Evolutionary conservation across 2,113 vertebrate genomes (phyloP), one percentile per base, ranked within the genome.

Genomic region (Colistium nudipinnis): DNA sequence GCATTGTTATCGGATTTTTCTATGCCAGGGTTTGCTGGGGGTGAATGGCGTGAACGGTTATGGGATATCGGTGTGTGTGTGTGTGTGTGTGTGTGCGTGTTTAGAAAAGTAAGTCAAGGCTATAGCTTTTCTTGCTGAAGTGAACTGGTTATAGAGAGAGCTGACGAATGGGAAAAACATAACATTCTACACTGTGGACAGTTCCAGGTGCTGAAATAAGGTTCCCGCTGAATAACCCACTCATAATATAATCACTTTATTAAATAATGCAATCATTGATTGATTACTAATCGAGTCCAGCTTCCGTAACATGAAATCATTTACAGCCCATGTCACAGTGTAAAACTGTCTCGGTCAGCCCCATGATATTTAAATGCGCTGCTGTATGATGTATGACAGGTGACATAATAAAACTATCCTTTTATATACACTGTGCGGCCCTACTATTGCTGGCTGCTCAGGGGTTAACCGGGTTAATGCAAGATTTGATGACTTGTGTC

Each of bases 331-430:
- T 31, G 30, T n/a, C n/a, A n/a, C n/a, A n/a, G n/a, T n/a, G n/a
- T n/a, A n/a, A n/a, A 36, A 59, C 39, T 73, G 49, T 53, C 28
- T 60, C 19, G 62, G 22, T 76, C 71, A 60, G 38, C 47, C 30
- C 17, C 38, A 12, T 41, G 35, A 73, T 62, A 59, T 78, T 79
- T 76, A 62, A 74, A 65, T 73, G 24, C 47, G 57, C 31, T 55
- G 28, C 49, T 28, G 30, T 19, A 16, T 72, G 45, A 76, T 75
- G 52, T 62, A 36, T 70, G 60, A 72, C 70, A 72, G 49, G 47
- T 45, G 69, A 25, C 62, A 31, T 49, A 66, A 76, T 61, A 22
- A 57, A 81, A 25, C 57, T 53, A 43, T 68, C 52, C 55, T 22
- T 43, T 78, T 73, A 67, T 27, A 55, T 47, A 73, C 74, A 44